phyloP scores from a whole-genome alignment of 2,888 invertebrate genomes.

The Ochropleura leucogaster region DNA sequence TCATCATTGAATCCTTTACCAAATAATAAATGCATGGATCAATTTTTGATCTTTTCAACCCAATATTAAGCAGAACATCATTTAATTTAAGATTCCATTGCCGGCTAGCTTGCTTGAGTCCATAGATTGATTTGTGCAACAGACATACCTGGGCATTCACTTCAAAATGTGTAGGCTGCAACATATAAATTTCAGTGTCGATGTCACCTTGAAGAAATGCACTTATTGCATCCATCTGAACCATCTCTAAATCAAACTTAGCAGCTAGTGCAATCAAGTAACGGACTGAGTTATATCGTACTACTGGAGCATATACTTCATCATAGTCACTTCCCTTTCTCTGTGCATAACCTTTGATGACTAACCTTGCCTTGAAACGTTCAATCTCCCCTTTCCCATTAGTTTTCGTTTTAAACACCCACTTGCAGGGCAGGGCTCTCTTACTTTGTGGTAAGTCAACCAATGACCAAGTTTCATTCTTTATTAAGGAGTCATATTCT shows the following conservation, averaged over 20 bases:
- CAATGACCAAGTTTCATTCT: neutral
- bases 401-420: conserved; percentile 2
- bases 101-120: conserved; percentile 11
- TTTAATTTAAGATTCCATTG: neutral
- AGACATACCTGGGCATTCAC: conserved; percentile 49
- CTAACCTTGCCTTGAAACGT: neutral
- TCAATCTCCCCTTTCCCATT: neutral
- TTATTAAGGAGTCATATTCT: neutral
- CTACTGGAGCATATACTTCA: neutral
- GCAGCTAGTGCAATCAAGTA: conserved; percentile 56
- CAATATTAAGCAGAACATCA: neutral
- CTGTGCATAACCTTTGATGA: neutral
- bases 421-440: neutral
- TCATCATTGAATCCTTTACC: conserved; percentile 14
- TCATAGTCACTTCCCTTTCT: neutral
- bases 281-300: conserved; percentile 5
- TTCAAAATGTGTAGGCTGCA: conserved; percentile 51
- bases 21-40: conserved; percentile 26
- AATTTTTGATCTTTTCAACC: neutral
- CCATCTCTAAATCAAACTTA: conserved; percentile 35
- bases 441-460: neutral
- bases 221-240: conserved; percentile 38
- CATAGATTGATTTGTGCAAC: conserved; percentile 55
- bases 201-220: conserved; percentile 64
- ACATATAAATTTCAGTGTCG: conserved; percentile 62